Conservation (phyloP, 2,888 invertebrate genomes). For the Cephalotes varians region DNA sequence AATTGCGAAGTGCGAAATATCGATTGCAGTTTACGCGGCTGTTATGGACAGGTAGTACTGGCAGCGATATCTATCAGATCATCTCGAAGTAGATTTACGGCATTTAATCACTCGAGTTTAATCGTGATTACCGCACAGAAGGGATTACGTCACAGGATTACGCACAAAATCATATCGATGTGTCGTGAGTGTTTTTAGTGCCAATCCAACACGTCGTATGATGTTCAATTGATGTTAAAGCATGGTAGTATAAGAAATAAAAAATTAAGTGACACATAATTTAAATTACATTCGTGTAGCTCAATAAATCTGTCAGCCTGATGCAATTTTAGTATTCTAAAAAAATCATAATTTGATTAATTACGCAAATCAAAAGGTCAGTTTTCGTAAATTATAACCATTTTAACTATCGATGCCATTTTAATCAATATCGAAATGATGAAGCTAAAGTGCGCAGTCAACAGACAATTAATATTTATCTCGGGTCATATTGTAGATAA, state of each 20-base stretch:
- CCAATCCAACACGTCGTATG: background rate
- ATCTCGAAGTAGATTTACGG: conserved; percentile 54
- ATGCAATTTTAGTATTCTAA: background rate
- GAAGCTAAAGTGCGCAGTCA: background rate
- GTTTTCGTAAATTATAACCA: background rate
- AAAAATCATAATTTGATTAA: background rate
- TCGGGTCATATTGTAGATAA: background rate
- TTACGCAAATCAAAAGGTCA: background rate
- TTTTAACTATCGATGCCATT: background rate
- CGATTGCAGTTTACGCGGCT: conserved; percentile 52
- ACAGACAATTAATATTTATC: conserved; percentile 16
- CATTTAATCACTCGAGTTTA: conserved; percentile 55
- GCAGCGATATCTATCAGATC: conserved; percentile 51
- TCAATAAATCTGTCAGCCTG: background rate
- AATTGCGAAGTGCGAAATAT: conserved; percentile 55
- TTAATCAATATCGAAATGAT: conserved; percentile 1
- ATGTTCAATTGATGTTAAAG: conserved; percentile 20
- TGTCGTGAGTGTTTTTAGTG: conserved; percentile 43
- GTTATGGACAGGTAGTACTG: conserved; percentile 50
- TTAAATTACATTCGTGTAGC: background rate
- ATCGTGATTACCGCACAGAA: conserved; percentile 44
- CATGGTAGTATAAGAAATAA: background rate
- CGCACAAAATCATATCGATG: conserved; percentile 34
- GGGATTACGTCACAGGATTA: conserved; percentile 37
- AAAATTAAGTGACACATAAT: conserved; percentile 6